Percentiles rank a stretch among this genome's conserved stretches.
Conservation (phyloP, 23 tunicate genomes). For the Halocynthia roretzi region DNA sequence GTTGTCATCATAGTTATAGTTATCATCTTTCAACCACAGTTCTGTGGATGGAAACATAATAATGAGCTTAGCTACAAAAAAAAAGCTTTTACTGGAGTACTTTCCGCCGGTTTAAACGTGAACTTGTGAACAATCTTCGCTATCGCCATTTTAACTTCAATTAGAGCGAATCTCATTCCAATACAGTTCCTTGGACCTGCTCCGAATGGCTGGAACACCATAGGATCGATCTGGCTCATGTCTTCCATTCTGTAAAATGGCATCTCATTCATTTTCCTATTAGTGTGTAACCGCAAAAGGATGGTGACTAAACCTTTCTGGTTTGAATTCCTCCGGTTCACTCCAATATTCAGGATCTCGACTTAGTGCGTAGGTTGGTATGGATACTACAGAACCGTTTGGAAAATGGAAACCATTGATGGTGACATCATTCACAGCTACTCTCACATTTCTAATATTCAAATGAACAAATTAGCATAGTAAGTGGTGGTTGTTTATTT, state of each 20-base stretch:
- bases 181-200: conserved; percentile 78
- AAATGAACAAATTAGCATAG: not conserved
- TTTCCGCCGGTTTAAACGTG: conserved; percentile 33
- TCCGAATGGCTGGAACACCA: conserved; percentile 78
- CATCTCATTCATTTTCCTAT: no score
- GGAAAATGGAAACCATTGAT: conserved; percentile 42
- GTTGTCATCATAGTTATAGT: no score
- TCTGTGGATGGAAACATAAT: not conserved
- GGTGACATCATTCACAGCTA: conserved; percentile 27
- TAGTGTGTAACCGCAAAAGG: no score
- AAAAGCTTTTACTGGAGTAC: conserved; percentile 36
- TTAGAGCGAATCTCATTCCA: conserved; percentile 64
- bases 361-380: conserved; percentile 42
- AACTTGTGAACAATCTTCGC: conserved; percentile 33
- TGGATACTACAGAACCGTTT: conserved; percentile 24
- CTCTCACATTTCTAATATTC: conserved; percentile 31
- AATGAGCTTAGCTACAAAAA: not conserved
- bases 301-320: conserved; percentile 33
- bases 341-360: conserved; percentile 60
- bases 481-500: no score
- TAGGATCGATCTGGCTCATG: conserved; percentile 67
- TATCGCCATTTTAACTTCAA: conserved; percentile 60
- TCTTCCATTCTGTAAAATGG: conserved; percentile 50
- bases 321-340: conserved; percentile 42
- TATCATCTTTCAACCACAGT: no score